Evolutionary conservation across 2,113 vertebrate genomes (phyloP), one percentile per base, ranked within the genome.

Genomic region (Origma solitaria): DNA sequence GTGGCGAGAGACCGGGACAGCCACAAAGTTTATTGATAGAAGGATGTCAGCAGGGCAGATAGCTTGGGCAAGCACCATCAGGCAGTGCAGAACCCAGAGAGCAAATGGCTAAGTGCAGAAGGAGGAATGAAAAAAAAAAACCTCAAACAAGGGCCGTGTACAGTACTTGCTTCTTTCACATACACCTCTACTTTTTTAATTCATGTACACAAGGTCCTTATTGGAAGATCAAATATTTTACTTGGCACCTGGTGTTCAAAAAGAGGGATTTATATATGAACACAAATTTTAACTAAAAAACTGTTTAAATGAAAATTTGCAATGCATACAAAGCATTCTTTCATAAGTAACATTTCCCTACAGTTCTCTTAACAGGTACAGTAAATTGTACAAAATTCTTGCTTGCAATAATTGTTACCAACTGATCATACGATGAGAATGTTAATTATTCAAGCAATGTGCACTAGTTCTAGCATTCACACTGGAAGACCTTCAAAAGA

Each of bases 191-290:
- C 22, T 50, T 77, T 56, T 83, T 78, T 17, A 25, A 73, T 47
- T 58, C 71, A 88, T 82, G 53, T 83, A 93, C n/a, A 68, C 15
- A 76, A 49, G 49, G 14, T 68, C 38, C 65, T 54, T 92, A 54
- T 84, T 78, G 76, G 69, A 42, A 68, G 19, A 95, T 61, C 49
- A 94, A 93, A 47, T 86, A 93, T 95, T 95, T 96, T 90, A 83
- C 80, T 94, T 97, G 96, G 86, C 86, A 97, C 24, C 35, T 79
- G 82, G 69, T 76, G 70, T 66, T 75, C 65, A 45, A 86, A 93
- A 71, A 86, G 66, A 38, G 58, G 70, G 40, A 45, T 94, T 95
- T 92, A 69, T 84, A 87, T 72, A 65, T 17, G 50, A 95, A 62
- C 71, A 78, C 65, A 1, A 33, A 31, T 92, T 87, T 86, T 84